Evolutionary conservation across 2,797 vertebrate species (phyloP), one percentile per base, ranked within the genome.

Genomic region (Gymnocypris eckloni): DNA sequence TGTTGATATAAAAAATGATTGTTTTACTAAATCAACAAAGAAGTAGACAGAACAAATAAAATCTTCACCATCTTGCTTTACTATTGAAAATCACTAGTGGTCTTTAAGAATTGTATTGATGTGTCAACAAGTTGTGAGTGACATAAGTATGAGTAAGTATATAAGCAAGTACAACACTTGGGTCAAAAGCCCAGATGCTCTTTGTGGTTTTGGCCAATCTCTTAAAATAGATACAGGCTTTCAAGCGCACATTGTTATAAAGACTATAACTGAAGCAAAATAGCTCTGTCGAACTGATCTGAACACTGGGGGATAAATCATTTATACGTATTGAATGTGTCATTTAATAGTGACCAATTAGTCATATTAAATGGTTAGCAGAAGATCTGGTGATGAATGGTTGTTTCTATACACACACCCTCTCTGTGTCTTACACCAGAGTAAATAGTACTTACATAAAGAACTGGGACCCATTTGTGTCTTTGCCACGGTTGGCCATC

Each of bases 401-500:
- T 84, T 86, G 73, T 81, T 83, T 81, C 39, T 78, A 28, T 69
- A 64, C 92, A 93, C 93, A 92, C 73, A 79, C 85, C 33, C 67
- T 41, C 37, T 54, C 72, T 43, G 4, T 69, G 33, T 54, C 9
- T 48, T 56, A 37, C 39, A 64, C 3, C 45, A 82, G 72, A 22
- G 81, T 90, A 64, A 90, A 25, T 83, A 54, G 87, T 93, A 97
- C 98, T 99, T 96, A 99, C 98, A 99, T 98, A 94, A 99, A 99
- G 92, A 99, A 99, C 95, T 99, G 98, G 86, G 98, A 99, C 89
- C 98, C 98, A 91, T 99, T 99, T 91, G 98, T 99, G 95, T 98
- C 95, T 93, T 98, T 99, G 94, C 98, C 98, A 87, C 98, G 97
- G 93, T 99, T 99, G 96, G 98, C 98, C 98, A 99, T 99, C 88